Base-by-base conservation (phyloP, 2,797 vertebrate species). In the Sylvilagus floridanus region DNA sequence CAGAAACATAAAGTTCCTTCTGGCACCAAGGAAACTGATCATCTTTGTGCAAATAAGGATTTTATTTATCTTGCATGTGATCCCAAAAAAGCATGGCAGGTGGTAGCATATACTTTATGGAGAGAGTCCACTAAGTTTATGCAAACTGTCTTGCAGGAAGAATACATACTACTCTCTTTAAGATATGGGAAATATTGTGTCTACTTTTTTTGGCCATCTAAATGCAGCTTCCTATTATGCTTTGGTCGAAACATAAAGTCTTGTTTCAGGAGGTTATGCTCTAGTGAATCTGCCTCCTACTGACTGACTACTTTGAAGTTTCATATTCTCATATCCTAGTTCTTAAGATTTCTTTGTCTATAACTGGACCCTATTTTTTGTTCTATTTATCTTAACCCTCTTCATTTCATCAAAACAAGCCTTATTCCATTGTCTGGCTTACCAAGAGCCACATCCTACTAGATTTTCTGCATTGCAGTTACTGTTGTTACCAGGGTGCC, bases 21-120 rank as follows among this genome's bases (percentile, higher is more conserved):
- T 88, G 66, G 32, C 32, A 86, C 47, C 22, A 84, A 84, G 32
- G 76, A 63, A 91, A 90, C 3, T 24, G 26, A 37, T 79, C 4
- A 17, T 78, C 35, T 69, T 84, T 85, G 62, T 82, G 42, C 12
- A 94, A 96, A 78, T 35, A 65, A 86, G 52, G 28, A 81, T 94
- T 94, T 79, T 50, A 65, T 79, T 90, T 93, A 78, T 11, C 6
- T 65, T 85, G 37, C 54, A 76, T 90, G 35, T 76, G 50, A 10
- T 28, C 47, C 1, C 81, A 37, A 14, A 75, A 28, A 73, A 60
- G 4, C 32, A 68, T 79, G 32, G 14, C 0, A 69, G 19, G 19
- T 75, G 52, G 35, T 60, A 8, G n/a, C 21, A 85, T 90, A 66
- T 14, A 85, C 14, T 35, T 78, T 50, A 26, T 57, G 75, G 24